phyloP scores from a whole-genome alignment of 2,113 vertebrate species.

The Noturus placidus region DNA sequence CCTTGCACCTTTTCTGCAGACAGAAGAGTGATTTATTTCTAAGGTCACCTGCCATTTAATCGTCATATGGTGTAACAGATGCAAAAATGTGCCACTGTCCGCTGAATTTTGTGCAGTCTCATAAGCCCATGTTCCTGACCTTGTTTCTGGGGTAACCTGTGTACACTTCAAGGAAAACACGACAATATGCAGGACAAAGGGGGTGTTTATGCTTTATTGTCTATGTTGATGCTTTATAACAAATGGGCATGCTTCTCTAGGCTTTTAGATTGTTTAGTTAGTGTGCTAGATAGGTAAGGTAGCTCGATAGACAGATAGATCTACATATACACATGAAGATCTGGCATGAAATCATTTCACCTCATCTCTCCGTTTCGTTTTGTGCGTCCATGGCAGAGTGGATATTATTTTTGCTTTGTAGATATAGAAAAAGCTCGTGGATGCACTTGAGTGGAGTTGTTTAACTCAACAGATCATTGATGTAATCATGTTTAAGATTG shows the following conservation, averaged over 20 bases:
- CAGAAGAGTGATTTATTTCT: background rate
- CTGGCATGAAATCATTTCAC: background rate
- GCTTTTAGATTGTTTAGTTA: background rate
- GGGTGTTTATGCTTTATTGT: background rate
- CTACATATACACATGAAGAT: background rate
- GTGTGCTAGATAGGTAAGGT: background rate
- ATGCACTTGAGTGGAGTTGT: background rate
- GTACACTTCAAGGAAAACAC: background rate
- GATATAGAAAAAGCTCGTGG: background rate
- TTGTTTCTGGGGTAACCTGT: background rate
- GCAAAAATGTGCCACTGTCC: no score
- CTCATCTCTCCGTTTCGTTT: background rate
- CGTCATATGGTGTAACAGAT: background rate
- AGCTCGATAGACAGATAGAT: background rate
- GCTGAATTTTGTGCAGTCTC: no score
- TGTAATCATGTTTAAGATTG: background rate
- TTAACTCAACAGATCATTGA: background rate
- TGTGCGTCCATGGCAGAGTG: background rate
- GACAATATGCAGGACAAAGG: background rate
- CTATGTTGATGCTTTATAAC: background rate
- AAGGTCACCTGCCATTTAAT: background rate
- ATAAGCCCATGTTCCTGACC: background rate
- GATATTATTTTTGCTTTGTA: background rate
- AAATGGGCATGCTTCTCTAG: background rate
- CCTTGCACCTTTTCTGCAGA: background rate